Base-by-base conservation (phyloP, 2,113 vertebrate genomes). In the Salvelinus namaycush region DNA sequence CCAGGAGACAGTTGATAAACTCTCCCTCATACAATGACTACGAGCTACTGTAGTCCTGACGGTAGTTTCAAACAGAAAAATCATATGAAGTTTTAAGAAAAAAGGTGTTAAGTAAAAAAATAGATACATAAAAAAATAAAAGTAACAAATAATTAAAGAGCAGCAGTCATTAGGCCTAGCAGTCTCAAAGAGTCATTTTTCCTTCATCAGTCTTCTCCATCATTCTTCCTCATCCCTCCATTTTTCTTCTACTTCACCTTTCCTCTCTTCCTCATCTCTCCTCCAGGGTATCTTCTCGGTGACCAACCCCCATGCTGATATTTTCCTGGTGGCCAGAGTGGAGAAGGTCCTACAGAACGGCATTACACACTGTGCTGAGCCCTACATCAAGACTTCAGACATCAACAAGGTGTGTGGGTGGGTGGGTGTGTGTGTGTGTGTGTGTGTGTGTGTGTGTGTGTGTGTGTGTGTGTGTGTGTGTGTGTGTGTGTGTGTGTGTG, bases 341-440 rank as follows among this genome's bases (percentile, higher is more conserved):
- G 97, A 99, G 90, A 99, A 99, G 86, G 97, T 99, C 39, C 86
- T 99, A 20, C 98, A 99, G 87, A 97, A 97, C 31, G 97, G 96
- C 84, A 99, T 99, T 20, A 93, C 97, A 0, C 96, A 98, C 89
- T 96, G 97, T 1, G 94, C 94, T 0, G 98, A 99, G 82, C 97
- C 98, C 0, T 99, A 99, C 89, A 93, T 97, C 70, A 99, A 98
- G 86, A 95, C 94, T 79, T 97, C 96, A 0, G 97, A 99, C 76
- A 88, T 91, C 0, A 92, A 81, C 79, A 98, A 97, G 96, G 97
- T 97, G 1, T 51, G 14, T 26, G 26, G 1, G 26, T 26, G 26
- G 1, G 26, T 26, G 26, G 1, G 26, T 26, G 26, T 1, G 26
- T 26, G 26, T 26, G 76, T 54, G 31, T 34, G 31, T 34, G 31